Percentiles rank a stretch among this genome's conserved stretches.
Conservation (phyloP, 1,140 invertebrate genomes). For the Drosophila orena region DNA sequence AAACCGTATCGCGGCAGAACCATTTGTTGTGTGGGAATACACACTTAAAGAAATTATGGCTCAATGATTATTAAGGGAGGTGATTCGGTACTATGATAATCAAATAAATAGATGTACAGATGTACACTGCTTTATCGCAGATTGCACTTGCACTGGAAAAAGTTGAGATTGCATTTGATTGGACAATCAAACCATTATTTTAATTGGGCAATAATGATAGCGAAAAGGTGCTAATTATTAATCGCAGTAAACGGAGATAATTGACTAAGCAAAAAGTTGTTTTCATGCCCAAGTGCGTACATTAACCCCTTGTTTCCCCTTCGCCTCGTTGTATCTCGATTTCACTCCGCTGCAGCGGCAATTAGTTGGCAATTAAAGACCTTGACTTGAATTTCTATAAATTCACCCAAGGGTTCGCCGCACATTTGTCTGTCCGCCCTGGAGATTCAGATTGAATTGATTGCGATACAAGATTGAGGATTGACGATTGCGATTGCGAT, state of each 20-base stretch:
- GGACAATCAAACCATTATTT: background rate
- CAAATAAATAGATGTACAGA: too few relatives aligned
- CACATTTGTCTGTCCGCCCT: constrained; percentile 23
- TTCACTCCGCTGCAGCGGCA: constrained; percentile 44
- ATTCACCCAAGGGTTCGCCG: constrained; percentile 18
- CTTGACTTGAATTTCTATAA: constrained; percentile 59
- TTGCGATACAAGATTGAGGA: constrained; percentile 34
- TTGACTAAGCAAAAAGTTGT: constrained; percentile 8
- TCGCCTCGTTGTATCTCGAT: constrained; percentile 32
- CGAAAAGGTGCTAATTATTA: background rate
- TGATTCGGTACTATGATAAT: background rate
- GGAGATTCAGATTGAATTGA: constrained; percentile 34
- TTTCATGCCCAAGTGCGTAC: constrained; percentile 1
- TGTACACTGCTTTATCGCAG: too few relatives aligned
- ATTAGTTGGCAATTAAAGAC: constrained; percentile 65
- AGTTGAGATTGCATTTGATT: background rate
- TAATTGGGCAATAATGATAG: background rate
- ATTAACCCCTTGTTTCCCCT: background rate
- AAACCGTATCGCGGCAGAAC: background rate
- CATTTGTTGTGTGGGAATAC: constrained; percentile 16
- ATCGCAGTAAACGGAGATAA: background rate
- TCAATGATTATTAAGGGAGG: background rate
- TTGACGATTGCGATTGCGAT: constrained; percentile 14
- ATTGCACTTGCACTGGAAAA: background rate
- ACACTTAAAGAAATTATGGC: background rate